Conservation (phyloP, 1,140 invertebrate genomes). For the Euborellia annulipes region DNA sequence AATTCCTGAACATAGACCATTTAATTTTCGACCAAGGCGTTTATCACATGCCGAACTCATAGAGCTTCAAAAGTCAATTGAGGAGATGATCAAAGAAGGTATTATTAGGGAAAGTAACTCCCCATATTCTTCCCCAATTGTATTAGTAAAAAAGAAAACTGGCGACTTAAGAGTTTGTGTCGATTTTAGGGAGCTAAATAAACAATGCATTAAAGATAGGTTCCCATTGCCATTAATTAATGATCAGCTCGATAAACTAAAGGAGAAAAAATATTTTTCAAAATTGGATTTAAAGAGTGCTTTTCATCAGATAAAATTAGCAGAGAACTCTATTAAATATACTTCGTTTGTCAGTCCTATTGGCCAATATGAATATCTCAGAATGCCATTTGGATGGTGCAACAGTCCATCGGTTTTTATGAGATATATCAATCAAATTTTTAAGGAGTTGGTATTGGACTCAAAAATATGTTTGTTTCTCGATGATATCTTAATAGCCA, state of each 20-base stretch:
- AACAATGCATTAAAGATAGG: no score
- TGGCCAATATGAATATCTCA: conserved; percentile 7
- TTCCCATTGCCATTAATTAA: no score
- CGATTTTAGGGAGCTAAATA: conserved; percentile 20
- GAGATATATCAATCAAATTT: no score
- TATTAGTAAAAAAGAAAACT: conserved; percentile 20
- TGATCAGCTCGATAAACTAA: conserved; percentile 8
- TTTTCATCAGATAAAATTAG: conserved; percentile 18
- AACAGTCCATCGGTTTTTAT: background rate
- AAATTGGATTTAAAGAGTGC: background rate
- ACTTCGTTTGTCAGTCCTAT: conserved; percentile 5
- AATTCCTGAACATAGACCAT: no score
- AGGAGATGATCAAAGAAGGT: no score
- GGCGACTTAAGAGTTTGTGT: conserved; percentile 16
- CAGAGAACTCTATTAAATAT: conserved; percentile 14
- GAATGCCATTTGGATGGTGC: conserved; percentile 7
- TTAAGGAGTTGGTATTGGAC: no score
- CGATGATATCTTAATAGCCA: no score
- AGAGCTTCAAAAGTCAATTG: no score
- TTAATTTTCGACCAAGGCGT: no score
- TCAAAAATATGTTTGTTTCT: no score
- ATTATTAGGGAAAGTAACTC: conserved; percentile 17
- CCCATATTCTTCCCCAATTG: conserved; percentile 15
- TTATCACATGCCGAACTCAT: no score
- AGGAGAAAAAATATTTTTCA: conserved; percentile 4